Evolutionary conservation across 2,797 vertebrate genomes (phyloP).

Genomic region (Tragopan temminckii): DNA sequence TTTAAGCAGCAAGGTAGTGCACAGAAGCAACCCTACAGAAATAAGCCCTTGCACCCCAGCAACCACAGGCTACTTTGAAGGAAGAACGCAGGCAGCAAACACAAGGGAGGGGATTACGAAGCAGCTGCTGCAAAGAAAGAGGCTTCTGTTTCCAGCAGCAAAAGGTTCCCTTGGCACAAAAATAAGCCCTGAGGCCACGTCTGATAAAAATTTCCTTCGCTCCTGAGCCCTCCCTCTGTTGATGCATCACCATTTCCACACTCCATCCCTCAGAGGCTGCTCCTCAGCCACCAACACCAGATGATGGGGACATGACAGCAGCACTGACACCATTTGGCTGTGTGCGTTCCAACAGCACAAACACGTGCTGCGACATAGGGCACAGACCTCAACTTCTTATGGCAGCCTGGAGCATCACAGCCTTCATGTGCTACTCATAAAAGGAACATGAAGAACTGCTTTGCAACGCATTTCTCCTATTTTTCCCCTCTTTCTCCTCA

Average conservation of each 20-base stretch:
- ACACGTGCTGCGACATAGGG: accelerated
- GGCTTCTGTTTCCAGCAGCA: not conserved
- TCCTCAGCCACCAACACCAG: not conserved
- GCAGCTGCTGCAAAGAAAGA: not conserved
- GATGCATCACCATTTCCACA: accelerated
- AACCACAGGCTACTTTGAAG: not conserved
- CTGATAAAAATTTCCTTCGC: not conserved
- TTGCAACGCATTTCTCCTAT: accelerated
- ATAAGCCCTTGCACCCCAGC: not conserved
- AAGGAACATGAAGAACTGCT: not conserved
- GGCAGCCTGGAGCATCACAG: not conserved
- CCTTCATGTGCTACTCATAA: not conserved
- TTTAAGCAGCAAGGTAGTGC: not conserved
- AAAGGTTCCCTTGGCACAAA: not conserved
- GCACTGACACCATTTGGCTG: accelerated
- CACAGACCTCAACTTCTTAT: not conserved
- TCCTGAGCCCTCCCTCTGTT: not conserved
- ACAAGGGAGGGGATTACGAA: not conserved
- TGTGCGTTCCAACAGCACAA: not conserved
- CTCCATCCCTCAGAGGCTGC: not conserved
- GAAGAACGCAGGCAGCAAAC: not conserved
- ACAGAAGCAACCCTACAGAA: not conserved
- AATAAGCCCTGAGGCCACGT: accelerated
- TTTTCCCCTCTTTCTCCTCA: not conserved
- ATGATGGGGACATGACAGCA: accelerated